Evolutionary conservation across 2,113 vertebrate genomes (phyloP).

Genomic region (Crocuta crocuta): DNA sequence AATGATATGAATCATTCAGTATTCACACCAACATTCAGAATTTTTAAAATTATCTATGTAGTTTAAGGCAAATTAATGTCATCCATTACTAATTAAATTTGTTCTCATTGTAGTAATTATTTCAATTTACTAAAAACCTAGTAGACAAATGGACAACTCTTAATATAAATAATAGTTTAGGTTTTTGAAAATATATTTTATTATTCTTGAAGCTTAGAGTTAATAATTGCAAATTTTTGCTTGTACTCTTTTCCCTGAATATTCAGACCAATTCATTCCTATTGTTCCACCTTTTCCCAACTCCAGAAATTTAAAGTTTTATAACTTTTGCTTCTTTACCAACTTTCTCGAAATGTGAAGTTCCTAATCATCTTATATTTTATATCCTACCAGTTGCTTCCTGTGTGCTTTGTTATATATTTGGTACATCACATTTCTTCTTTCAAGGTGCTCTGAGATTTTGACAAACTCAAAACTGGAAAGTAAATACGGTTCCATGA

Average conservation of each 20-base stretch:
- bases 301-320: neutral
- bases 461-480: neutral
- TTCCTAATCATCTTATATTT: neutral
- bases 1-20: slow-evolving; percentile 2
- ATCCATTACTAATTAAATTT: neutral
- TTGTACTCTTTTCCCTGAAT: neutral
- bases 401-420: neutral
- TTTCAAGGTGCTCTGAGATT: neutral
- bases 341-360: neutral
- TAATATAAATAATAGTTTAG: neutral
- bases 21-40: neutral
- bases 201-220: neutral
- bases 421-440: neutral
- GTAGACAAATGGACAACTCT: neutral
- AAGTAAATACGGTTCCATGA: neutral
- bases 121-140: slow-evolving; percentile 25
- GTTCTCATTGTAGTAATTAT: neutral
- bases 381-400: neutral
- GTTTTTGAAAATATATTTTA: neutral
- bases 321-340: neutral
- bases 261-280: neutral
- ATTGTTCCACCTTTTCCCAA: neutral
- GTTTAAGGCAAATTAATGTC: slow-evolving; percentile 14
- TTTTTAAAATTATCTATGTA: slow-evolving; percentile 31
- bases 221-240: neutral